Conservation (phyloP, 2,888 invertebrate genomes). For the Dexiosoma caninum region DNA sequence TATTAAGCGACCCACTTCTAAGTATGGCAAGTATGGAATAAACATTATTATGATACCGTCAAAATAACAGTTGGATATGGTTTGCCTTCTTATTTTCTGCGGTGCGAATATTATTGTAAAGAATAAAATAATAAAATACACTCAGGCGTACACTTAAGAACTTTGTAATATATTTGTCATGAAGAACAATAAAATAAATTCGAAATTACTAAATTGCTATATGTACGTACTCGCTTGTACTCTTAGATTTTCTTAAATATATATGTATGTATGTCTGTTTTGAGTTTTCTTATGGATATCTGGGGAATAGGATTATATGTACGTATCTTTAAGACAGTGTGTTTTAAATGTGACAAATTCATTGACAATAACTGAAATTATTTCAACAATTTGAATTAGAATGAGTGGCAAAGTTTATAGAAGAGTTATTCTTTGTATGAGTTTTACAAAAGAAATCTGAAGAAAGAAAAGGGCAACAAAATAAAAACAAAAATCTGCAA, state of each 20-base stretch:
- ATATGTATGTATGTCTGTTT: not conserved
- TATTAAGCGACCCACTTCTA: not conserved
- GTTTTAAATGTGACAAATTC: conserved; percentile 55
- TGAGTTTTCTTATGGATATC: too few relatives aligned
- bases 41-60: conserved; percentile 30
- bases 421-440: conserved; percentile 37
- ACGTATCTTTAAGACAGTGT: not conserved
- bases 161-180: conserved; percentile 7
- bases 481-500: not conserved
- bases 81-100: not conserved
- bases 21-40: not conserved
- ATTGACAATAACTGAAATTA: conserved; percentile 55
- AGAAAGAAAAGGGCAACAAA: not conserved
- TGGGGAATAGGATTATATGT: too few relatives aligned
- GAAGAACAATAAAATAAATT: conserved; percentile 16
- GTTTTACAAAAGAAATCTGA: conserved; percentile 11
- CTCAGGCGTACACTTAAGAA: not conserved
- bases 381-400: conserved; percentile 40
- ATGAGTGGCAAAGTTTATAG: conserved; percentile 61
- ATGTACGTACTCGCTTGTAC: not conserved
- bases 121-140: not conserved
- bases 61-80: conserved; percentile 42
- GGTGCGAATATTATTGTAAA: not conserved
- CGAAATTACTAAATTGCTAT: conserved; percentile 23
- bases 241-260: not conserved